phyloP scores from a whole-genome alignment of 1,140 invertebrate species.

The Zaprionus nigranus region DNA sequence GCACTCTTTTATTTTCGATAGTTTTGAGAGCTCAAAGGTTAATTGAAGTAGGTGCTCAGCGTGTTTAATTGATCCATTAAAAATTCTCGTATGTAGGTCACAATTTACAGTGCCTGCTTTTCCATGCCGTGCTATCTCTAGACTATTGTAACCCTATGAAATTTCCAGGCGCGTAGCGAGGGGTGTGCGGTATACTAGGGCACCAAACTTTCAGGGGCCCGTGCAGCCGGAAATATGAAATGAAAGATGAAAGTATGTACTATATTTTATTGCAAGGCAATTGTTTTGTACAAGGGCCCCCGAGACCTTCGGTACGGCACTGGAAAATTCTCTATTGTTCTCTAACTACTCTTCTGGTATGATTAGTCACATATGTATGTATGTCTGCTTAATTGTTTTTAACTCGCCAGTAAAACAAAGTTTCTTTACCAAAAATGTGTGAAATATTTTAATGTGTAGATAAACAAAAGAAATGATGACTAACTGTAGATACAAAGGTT shows the following conservation, averaged over 20 bases:
- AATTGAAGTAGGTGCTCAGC: not conserved
- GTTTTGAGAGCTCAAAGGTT: not conserved
- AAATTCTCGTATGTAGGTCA: not conserved
- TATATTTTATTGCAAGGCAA: too few relatives aligned
- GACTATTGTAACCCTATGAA: not conserved
- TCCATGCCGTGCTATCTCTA: not conserved
- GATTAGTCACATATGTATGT: not conserved
- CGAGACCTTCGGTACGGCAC: too few relatives aligned
- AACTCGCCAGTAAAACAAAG: not conserved
- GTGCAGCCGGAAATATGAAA: too few relatives aligned
- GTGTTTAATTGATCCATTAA: constrained; percentile 3
- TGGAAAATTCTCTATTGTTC: too few relatives aligned
- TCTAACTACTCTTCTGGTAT: not conserved
- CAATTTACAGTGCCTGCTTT: not conserved
- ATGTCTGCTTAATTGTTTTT: not conserved
- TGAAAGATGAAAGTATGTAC: too few relatives aligned
- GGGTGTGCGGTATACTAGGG: too few relatives aligned
- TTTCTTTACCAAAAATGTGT: not conserved
- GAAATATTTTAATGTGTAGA: not conserved
- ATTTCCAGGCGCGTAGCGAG: too few relatives aligned
- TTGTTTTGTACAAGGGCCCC: too few relatives aligned
- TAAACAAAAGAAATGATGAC: too few relatives aligned
- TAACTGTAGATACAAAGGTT: too few relatives aligned
- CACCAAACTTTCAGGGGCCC: too few relatives aligned
- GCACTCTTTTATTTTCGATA: not conserved